phyloP scores from a whole-genome alignment of 2,113 vertebrate genomes.

The Oryctolagus cuniculus region DNA sequence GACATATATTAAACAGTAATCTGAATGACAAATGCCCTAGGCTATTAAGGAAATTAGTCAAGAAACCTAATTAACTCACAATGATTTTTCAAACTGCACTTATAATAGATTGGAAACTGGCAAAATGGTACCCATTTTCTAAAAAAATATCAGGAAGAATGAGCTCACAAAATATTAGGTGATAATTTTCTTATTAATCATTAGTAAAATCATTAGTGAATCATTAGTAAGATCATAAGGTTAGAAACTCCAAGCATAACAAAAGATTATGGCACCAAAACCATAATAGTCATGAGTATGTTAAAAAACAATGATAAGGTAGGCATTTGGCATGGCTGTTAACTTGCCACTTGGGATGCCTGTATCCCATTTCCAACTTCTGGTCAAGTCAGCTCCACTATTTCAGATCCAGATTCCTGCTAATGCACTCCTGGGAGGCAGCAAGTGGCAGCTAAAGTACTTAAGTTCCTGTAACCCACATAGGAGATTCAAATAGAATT shows the following conservation, averaged over 20 bases:
- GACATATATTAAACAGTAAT: constrained; percentile 49
- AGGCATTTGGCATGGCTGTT: too few species aligned
- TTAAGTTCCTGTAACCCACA: too few species aligned
- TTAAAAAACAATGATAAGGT: background rate
- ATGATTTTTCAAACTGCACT: constrained; percentile 66
- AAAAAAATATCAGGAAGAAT: constrained; percentile 38
- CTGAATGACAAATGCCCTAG: constrained; percentile 60
- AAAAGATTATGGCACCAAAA: background rate
- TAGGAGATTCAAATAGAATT: too few species aligned
- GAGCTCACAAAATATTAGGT: constrained; percentile 37
- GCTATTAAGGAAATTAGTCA: constrained; percentile 74
- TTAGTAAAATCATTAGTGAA: constrained; percentile 37
- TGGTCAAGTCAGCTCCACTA: too few species aligned
- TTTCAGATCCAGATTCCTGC: too few species aligned
- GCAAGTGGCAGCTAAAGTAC: too few species aligned
- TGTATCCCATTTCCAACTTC: too few species aligned
- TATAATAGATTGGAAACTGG: background rate
- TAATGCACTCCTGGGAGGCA: too few species aligned
- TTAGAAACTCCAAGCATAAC: background rate
- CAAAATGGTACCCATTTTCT: constrained; percentile 39
- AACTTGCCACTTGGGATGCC: too few species aligned
- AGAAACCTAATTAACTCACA: constrained; percentile 73
- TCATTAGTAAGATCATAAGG: constrained; percentile 39
- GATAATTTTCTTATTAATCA: constrained; percentile 27
- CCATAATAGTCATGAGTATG: background rate